Base-by-base conservation (phyloP, 1,140 invertebrate genomes). In the Charaxes varanes region DNA sequence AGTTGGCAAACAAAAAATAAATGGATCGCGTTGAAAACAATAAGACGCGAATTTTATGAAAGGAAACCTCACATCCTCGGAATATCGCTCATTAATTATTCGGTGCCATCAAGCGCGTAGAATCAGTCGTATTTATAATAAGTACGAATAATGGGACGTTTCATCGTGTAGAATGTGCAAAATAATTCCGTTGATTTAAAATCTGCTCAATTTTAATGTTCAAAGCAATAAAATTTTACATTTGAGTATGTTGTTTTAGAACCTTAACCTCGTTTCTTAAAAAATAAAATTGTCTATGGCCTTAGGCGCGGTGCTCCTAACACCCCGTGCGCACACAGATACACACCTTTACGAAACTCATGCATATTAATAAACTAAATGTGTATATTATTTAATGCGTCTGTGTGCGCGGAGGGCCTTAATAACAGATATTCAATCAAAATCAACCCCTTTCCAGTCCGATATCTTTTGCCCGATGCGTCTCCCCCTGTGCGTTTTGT, bases 341-440 rank as follows among this genome's bases (percentile, higher is more conserved):
- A 53, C 52, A 62, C 59, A 53, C 70, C 61, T 70, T 65, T 65
- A 66, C 69, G 57, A 67, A 67, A 67, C 67, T 81, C 76, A 80
- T 82, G 81, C 67, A 80, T 82, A 84, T 84, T 82, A 74, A 77
- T 77, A 77, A 74, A 68, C 55, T 67, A 66, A 64, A 69, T 56
- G 59, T 62, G 63, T 77, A 68, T 66, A 77, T 74, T 73, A 73
- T 77, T 71, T 73, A 67, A 71, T 68, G 30, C 31, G 65, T 67
- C 67, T 82, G 71, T 70, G 57, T 74, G 68, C 66, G 69, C 37
- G 63, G 52, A 63, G 62, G 54, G 66, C 55, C 66, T 68, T 78
- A 79, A 81, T 81, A 79, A 71, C 77, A 79, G 74, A 82, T 79
- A 79, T 82, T 79, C 74, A 79, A 82, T 79, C 74, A 79, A 79